Percentiles rank a stretch among this genome's conserved stretches.
Evolutionary conservation across 2,888 invertebrate species (phyloP).

Genomic region (Agelastica alni): DNA sequence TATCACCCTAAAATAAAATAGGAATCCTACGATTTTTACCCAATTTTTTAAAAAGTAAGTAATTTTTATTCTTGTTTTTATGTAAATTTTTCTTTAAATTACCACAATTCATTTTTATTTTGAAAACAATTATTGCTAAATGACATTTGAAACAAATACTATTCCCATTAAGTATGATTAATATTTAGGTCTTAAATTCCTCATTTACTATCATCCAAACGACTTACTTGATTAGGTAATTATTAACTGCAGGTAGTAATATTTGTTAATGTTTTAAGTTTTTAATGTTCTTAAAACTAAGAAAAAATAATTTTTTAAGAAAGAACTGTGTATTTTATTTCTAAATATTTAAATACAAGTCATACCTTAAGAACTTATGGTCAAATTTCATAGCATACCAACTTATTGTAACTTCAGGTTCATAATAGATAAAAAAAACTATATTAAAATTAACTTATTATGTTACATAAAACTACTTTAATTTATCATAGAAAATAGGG

Average conservation of each 20-base stretch:
- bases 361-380: conserved; percentile 28
- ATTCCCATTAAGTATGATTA: not conserved
- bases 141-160: not conserved
- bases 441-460: conserved; percentile 44
- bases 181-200: not conserved
- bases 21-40: too few species aligned
- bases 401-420: conserved; percentile 15
- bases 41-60: too few species aligned
- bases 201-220: conserved; percentile 6
- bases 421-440: conserved; percentile 23
- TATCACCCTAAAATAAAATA: too few species aligned
- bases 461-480: conserved; percentile 44
- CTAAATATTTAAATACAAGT: conserved; percentile 28
- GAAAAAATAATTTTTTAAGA: too few species aligned
- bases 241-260: too few species aligned
- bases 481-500: conserved; percentile 38
- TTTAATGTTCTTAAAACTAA: too few species aligned
- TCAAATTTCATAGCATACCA: conserved; percentile 22
- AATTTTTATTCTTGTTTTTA: too few species aligned
- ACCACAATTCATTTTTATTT: too few species aligned
- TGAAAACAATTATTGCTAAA: too few species aligned
- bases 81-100: too few species aligned
- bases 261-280: too few species aligned
- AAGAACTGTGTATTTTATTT: conserved; percentile 32
- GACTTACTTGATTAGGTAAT: too few species aligned